Evolutionary conservation across 2,113 vertebrate species (phyloP), one percentile per base, ranked within the genome.

Genomic region (Dolichotis patagonum): DNA sequence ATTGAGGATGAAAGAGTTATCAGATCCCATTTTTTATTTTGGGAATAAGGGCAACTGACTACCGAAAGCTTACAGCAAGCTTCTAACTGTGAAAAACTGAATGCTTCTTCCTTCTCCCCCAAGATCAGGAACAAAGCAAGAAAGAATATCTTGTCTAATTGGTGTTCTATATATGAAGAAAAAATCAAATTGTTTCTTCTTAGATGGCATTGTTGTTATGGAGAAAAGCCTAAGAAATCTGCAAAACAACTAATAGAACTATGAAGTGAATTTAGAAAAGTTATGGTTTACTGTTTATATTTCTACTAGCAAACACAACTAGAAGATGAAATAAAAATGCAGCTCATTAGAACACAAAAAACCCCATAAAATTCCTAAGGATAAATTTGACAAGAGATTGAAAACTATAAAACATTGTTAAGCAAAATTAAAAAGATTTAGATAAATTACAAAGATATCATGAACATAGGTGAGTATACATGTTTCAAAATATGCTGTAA

Each of bases 141-240:
- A 54, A 13, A 17, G 26, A 30, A 30, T 63, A 43, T 62, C 38
- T 52, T 16, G 17, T 91, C 7, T 46, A 63, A 73, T 78, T 54
- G 73, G 28, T 84, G 49, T 35, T 69, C 22, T 9, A 4, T 41
- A 16, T 58, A 38, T 5, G 19, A 38, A 20, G 35, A 95, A 81
- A 85, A 26, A 94, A 84, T 80, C 78, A 91, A 85, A 71, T 81
- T 62, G 60, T 75, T 95, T 91, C 38, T 88, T 96, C 32, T 96
- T 41, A 41, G 46, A 78, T 82, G 69, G 41, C 46, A 12, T 35
- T 32, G 32, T 43, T 83, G 84, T 91, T 63, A 60, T 83, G 30
- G 14, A 78, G 52, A 85, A 81, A 94, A 77, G 56, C 43, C 52
- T 89, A 58, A 80, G 49, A 11, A 82, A 52, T 83, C 26, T 87